A percentile compares a stretch with the other conserved stretches of the same genome.
phyloP scores from a whole-genome alignment of 2,888 invertebrate genomes.

The Athalia cordata region DNA sequence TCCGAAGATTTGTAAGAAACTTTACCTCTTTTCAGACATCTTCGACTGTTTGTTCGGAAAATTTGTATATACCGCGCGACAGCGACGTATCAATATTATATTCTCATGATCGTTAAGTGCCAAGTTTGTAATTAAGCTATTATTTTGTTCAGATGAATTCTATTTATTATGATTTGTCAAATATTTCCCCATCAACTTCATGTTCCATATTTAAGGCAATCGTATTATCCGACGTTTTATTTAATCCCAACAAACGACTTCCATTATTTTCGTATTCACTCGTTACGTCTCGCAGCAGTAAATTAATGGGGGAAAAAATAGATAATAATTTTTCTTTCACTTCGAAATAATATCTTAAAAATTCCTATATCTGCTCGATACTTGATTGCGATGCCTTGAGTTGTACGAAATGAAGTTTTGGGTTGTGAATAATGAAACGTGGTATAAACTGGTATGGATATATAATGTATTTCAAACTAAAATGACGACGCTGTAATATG shows the following conservation, averaged over 20 bases:
- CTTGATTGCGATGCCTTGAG: too few species aligned
- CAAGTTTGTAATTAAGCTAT: constrained; percentile 33
- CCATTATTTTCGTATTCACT: too few species aligned
- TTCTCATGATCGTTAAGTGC: constrained; percentile 34
- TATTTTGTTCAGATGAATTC: background rate
- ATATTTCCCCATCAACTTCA: background rate
- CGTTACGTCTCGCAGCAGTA: too few species aligned
- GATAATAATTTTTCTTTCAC: too few species aligned
- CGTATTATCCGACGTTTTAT: too few species aligned
- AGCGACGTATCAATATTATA: constrained; percentile 6
- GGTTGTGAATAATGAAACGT: constrained; percentile 16
- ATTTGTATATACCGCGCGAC: background rate
- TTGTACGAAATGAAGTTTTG: background rate
- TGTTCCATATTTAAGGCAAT: too few species aligned
- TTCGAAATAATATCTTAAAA: too few species aligned
- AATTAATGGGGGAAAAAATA: too few species aligned
- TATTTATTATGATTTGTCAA: constrained; percentile 20
- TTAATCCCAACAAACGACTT: too few species aligned
- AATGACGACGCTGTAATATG: background rate
- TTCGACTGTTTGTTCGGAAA: background rate
- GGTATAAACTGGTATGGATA: constrained; percentile 12
- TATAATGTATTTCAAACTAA: background rate
- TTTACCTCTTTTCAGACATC: too few species aligned
- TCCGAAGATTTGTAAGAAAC: too few species aligned
- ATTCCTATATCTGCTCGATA: too few species aligned